Evolutionary conservation across 1,140 invertebrate genomes (phyloP), one percentile per base, ranked within the genome.

Genomic region (Bombus soroeensis): DNA sequence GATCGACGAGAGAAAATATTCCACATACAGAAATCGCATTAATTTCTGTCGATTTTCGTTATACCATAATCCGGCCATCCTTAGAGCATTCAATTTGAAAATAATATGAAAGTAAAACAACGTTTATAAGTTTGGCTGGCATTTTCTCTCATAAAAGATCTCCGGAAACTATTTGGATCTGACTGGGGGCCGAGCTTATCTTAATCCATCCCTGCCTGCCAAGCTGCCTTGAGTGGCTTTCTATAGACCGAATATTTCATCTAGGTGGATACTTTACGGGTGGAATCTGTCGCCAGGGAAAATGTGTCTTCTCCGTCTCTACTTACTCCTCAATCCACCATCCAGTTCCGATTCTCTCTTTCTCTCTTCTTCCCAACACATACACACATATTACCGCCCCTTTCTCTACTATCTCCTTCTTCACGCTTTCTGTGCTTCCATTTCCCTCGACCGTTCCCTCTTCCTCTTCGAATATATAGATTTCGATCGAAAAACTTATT

Each of bases 181-280:
- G 72, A 78, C 77, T 57, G 59, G 62, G 13, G 39, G 32, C 73
- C 75, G 80, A 73, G 87, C 87, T 88, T 86, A 86, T 88, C 87
- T 88, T 88, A 88, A 88, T 88, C 87, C 85, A 41, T 85, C 53
- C 77, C 82, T 87, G 70, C 72, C 86, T 85, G 71, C 76, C 82
- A 74, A 76, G 87, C 87, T 76, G 66, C 84, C 80, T 81, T 83
- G 87, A 88, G 85, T 81, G 74, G 71, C 87, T 86, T 88, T 88
- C 87, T 86, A 88, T 86, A 86, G 79, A 82, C 79, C 84, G 80
- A 86, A 88, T 88, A 88, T 88, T 88, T 88, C 87, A 88, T 88
- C 85, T 88, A 82, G 80, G n/a, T 59, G 87, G 87, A 88, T 88
- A 88, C 85, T 88, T 88, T 88, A 88, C 80, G 75, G 84, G 39